A percentile compares a stretch with the other conserved stretches of the same genome.
phyloP scores from a whole-genome alignment of 2,113 vertebrate genomes.

The Piaya cayana region DNA sequence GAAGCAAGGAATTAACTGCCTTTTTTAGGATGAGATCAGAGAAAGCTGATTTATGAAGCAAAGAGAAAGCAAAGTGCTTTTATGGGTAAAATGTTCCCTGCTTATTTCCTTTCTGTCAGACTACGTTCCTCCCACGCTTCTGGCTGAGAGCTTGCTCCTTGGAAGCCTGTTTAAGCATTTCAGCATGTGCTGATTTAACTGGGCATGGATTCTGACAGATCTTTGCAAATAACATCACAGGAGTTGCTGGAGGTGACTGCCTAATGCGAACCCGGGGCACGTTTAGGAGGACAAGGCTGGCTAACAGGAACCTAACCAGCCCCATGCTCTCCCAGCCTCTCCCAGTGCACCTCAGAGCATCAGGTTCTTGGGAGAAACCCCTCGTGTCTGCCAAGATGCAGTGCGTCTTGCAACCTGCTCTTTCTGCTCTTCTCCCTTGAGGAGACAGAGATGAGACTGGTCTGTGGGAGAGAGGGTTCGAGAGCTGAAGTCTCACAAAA shows the following conservation, averaged over 20 bases:
- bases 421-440: neutral
- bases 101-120: slow-evolving; percentile 70
- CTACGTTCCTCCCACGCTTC: slow-evolving; percentile 68
- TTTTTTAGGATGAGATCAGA: slow-evolving; percentile 69
- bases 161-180: slow-evolving; percentile 60
- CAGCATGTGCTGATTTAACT: slow-evolving; percentile 65
- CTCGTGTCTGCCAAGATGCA: rapidly evolving
- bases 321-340: neutral
- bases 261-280: neutral
- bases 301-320: neutral
- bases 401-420: neutral
- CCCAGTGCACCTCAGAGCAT: neutral
- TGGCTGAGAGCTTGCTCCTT: slow-evolving; percentile 48
- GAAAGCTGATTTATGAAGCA: slow-evolving; percentile 69
- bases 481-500: neutral
- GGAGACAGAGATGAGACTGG: neutral
- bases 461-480: rapidly evolving
- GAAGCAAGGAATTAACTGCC: slow-evolving; percentile 55
- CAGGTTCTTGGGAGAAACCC: neutral
- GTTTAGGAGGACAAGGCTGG: neutral
- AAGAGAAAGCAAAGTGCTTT: slow-evolving; percentile 69
- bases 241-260: slow-evolving; percentile 54
- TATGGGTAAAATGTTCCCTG: slow-evolving; percentile 71
- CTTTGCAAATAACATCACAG: slow-evolving; percentile 52
- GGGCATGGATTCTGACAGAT: slow-evolving; percentile 51